These are phyloP conservation scores for Thermophis baileyi DNA, from an alignment of 2,113 vertebrate genomes.

Conservation along the genomic window DNA sequence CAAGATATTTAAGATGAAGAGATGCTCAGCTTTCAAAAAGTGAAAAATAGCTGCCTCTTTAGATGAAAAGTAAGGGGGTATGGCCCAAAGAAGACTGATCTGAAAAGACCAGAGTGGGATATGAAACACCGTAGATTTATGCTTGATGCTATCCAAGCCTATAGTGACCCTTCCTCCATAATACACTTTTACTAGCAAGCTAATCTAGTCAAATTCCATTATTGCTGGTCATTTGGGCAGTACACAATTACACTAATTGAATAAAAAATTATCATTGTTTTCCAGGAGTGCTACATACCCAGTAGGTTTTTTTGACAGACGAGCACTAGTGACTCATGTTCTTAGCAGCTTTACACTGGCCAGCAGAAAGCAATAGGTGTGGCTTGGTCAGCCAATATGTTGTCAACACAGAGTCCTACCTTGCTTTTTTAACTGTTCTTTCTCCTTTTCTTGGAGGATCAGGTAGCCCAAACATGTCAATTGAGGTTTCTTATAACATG, in stretches of 20 bases:
- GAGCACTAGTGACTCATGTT: background rate
- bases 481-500: background rate
- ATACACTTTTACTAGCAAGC: background rate
- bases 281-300: background rate
- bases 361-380: background rate
- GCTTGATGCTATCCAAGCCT: background rate
- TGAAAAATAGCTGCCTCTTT: background rate
- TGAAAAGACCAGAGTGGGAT: background rate
- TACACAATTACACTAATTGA: background rate
- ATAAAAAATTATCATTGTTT: background rate
- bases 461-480: background rate
- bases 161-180: background rate
- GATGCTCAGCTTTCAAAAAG: background rate
- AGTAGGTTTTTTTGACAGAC: background rate
- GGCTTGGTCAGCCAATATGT: background rate
- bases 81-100: background rate
- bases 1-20: background rate
- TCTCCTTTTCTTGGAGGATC: background rate
- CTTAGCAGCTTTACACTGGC: background rate
- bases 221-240: background rate
- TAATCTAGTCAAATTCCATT: background rate
- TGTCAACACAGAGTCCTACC: background rate
- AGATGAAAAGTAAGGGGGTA: background rate
- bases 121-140: background rate
- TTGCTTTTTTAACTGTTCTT: background rate